These are phyloP conservation scores for Homalodisca vitripennis DNA, from an alignment of 1,140 invertebrate species.

Conservation along the genomic window DNA sequence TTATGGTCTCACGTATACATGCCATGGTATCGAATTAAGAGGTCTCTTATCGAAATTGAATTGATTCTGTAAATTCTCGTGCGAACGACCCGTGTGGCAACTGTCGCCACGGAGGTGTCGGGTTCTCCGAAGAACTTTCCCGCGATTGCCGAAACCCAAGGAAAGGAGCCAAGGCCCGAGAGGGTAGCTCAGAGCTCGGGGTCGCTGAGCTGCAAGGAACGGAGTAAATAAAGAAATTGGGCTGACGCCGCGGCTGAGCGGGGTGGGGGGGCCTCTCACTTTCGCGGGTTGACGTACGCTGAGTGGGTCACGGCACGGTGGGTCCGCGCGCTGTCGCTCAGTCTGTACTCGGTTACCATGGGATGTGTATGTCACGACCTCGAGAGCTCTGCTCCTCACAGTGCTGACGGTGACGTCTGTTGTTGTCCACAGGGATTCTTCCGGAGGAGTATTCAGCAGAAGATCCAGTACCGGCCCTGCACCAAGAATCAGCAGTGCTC, in stretches of 20 bases:
- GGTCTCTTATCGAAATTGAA: no score
- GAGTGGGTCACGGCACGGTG: conserved; percentile 28
- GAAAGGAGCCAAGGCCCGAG: not conserved
- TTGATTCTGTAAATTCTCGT: no score
- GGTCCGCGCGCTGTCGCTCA: not conserved
- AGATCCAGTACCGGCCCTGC: conserved; percentile 96
- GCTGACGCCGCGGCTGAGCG: conserved; percentile 1
- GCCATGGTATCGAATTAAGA: no score
- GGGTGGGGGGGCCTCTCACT: conserved; percentile 27
- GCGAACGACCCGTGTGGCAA: conserved; percentile 1
- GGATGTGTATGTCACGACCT: conserved; percentile 41
- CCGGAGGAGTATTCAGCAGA: conserved; percentile 91
- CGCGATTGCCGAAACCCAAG: not conserved
- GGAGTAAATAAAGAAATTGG: conserved; percentile 23
- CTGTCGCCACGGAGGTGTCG: not conserved
- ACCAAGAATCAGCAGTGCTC: conserved; percentile 98
- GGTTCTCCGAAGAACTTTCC: conserved; percentile 16
- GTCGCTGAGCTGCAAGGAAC: not conserved
- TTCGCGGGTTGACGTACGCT: conserved; percentile 26
- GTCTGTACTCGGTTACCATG: conserved; percentile 29
- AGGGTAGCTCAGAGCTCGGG: not conserved
- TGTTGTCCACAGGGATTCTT: conserved; percentile 73
- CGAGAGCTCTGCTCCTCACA: conserved; percentile 47
- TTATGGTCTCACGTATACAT: no score
- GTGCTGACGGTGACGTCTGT: conserved; percentile 22